A percentile compares a stretch with the other conserved stretches of the same genome.
Conservation (phyloP, 2,113 vertebrate genomes). For the Chionodraco myersi region DNA sequence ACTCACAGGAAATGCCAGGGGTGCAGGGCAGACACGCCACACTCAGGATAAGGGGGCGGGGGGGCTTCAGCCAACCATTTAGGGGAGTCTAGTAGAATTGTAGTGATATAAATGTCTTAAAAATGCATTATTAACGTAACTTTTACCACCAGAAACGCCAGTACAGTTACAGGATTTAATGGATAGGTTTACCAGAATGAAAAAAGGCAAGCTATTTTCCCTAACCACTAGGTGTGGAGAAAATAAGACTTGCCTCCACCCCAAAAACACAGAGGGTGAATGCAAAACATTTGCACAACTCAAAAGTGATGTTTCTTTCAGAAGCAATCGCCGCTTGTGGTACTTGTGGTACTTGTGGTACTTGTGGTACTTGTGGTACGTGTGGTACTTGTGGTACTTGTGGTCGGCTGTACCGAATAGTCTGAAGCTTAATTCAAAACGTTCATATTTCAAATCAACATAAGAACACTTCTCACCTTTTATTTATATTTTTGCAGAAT, state of each 20-base stretch:
- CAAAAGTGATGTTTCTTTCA: neutral
- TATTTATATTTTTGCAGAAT: no score
- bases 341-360: no score
- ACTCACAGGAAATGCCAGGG: conserved; percentile 83
- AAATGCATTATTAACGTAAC: neutral
- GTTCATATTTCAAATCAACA: no score
- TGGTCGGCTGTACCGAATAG: no score
- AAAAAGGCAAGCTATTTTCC: neutral
- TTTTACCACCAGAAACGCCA: neutral
- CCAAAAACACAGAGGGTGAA: neutral
- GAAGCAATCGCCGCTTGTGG: no score
- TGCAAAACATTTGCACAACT: neutral
- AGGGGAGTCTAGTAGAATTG: conserved; percentile 7
- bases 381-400: no score
- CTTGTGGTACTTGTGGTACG: no score
- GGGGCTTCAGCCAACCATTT: conserved; percentile 31
- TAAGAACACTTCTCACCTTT: no score
- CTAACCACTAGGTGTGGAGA: neutral
- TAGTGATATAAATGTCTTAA: neutral
- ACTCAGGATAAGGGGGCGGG: conserved; percentile 38
- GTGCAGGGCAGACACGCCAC: conserved; percentile 52
- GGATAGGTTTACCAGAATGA: neutral
- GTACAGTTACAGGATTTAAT: neutral
- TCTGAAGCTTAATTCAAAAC: no score
- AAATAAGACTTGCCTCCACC: neutral